Evolutionary conservation across 2,797 vertebrate species (phyloP), one percentile per base, ranked within the genome.

Genomic region (Leptatherina wallacei): DNA sequence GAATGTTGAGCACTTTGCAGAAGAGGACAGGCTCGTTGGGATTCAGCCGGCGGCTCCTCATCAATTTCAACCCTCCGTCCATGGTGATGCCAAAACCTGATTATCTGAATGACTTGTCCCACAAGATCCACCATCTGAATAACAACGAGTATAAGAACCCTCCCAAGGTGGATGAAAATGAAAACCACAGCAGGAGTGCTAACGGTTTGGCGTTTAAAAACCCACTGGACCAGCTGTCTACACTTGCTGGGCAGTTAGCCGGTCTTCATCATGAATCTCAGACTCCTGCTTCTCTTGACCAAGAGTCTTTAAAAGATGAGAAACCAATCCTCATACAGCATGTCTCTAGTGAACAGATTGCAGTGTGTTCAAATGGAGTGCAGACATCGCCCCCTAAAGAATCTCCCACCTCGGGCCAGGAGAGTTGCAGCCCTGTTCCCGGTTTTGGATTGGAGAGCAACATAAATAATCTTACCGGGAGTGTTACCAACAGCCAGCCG

Each of bases 151-250:
- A 69, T 93, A 96, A 1, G 94, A 96, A 61, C 29, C 57, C 55
- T 16, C 42, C 85, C 6, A 96, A 95, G 81, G 69, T 91, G 7
- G 91, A 93, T 22, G 88, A 95, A 0, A 71, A 73, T 0, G 93
- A 92, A 36, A 36, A 60, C 18, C 83, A 79, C 30, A 75, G 85
- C 1, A 89, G 95, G 77, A 94, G 95, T 36, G 89, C 93, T 0
- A 96, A 96, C 6, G 95, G 95, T 77, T 91, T 97, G 49, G 91
- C 94, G 86, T 94, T 95, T 77, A 95, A 96, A 82, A 98, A 96
- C 85, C 97, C 98, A 2, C 93, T 98, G 75, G 97, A 98, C 83
- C 98, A 98, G 93, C 93, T 99, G 55, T 98, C 98, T 4, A 96
- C 96, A 0, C 91, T 99, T 55, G 96, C 97, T 0, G 96, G 97